phyloP scores from a whole-genome alignment of 1,140 invertebrate species.

The Contarinia nasturtii region DNA sequence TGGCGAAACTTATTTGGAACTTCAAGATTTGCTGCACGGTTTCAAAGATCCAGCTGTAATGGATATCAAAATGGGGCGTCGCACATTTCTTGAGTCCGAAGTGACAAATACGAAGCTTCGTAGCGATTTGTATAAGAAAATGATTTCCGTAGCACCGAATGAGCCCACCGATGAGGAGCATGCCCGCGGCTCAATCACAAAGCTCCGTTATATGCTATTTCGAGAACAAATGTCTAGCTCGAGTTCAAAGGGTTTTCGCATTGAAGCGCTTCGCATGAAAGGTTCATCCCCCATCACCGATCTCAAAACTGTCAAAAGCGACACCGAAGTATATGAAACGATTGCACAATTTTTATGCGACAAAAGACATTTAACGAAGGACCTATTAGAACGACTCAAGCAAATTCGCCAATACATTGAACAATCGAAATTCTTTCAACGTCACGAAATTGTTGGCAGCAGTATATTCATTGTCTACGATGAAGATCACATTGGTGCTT shows the following conservation, averaged over 20 bases:
- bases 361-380: constrained; percentile 38
- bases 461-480: constrained; percentile 90
- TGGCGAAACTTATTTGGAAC: constrained; percentile 74
- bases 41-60: constrained; percentile 76
- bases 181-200: constrained; percentile 60
- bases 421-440: constrained; percentile 68
- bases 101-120: constrained; percentile 66
- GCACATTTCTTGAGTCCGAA: constrained; percentile 87
- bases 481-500: constrained; percentile 63
- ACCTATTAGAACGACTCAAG: constrained; percentile 52
- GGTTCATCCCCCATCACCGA: constrained; percentile 54
- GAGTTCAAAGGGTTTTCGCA: constrained; percentile 79
- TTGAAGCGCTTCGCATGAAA: constrained; percentile 83
- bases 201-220: constrained; percentile 90
- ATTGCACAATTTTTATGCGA: constrained; percentile 59
- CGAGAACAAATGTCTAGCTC: constrained; percentile 85
- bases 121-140: constrained; percentile 70
- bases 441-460: constrained; percentile 86
- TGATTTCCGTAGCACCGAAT: constrained; percentile 77
- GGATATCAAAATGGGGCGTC: constrained; percentile 82
- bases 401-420: constrained; percentile 64
- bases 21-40: constrained; percentile 70
- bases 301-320: constrained; percentile 55
- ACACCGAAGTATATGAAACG: constrained; percentile 56
- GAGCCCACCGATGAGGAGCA: constrained; percentile 74